Conservation (phyloP, 2,888 invertebrate genomes). For the Ormyrus nitidulus region DNA sequence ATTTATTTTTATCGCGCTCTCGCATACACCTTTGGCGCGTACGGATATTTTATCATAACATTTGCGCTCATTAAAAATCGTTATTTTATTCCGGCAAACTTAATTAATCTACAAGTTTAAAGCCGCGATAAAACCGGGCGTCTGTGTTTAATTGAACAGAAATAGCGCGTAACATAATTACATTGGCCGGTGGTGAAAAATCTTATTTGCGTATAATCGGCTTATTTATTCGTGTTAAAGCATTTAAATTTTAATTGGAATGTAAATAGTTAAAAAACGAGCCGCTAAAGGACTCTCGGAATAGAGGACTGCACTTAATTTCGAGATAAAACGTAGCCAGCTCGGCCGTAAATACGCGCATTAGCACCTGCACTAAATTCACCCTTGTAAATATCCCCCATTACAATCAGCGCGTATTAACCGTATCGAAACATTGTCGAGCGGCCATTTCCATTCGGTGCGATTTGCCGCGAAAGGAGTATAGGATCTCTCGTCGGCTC, state of each 20-base stretch:
- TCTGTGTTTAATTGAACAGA: background rate
- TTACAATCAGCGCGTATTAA: background rate
- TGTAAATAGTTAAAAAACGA: background rate
- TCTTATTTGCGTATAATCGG: slow-evolving; percentile 1
- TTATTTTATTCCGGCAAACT: background rate
- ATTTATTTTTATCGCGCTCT: slow-evolving; percentile 14
- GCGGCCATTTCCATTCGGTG: too few species aligned
- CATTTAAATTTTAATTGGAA: slow-evolving; percentile 24
- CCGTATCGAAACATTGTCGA: background rate
- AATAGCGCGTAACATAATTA: slow-evolving; percentile 7
- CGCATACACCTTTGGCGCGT: background rate
- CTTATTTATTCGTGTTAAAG: slow-evolving; percentile 16
- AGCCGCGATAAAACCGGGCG: background rate
- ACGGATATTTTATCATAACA: background rate
- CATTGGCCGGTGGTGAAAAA: background rate
- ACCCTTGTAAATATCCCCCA: too few species aligned
- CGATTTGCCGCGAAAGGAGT: too few species aligned
- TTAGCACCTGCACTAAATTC: slow-evolving; percentile 16
- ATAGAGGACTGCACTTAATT: slow-evolving; percentile 18
- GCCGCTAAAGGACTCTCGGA: background rate
- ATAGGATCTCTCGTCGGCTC: too few species aligned
- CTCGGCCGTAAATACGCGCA: slow-evolving; percentile 17
- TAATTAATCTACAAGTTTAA: too few species aligned
- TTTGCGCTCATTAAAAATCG: background rate
- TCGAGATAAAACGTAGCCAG: slow-evolving; percentile 9